Base-by-base conservation (phyloP, 2,113 vertebrate genomes). In the Menidia beryllina region DNA sequence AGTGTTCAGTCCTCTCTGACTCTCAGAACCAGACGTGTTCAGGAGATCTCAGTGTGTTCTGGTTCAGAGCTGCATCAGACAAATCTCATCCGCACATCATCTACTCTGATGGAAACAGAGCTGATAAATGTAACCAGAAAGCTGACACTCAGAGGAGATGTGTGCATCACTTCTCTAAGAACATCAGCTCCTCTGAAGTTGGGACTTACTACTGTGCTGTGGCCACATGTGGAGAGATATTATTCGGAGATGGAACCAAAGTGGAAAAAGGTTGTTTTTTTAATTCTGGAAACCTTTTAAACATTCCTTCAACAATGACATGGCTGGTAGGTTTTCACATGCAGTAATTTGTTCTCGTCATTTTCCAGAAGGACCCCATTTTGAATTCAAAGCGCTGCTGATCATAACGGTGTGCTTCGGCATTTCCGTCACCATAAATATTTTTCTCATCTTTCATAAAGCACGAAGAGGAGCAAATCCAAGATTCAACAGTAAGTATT, bases 141-240 rank as follows among this genome's bases (percentile, higher is more conserved):
- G 14, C 61, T 51, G 15, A 7, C 15, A 14, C 47, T 50, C 26
- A 36, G 8, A 23, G n/a, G 14, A 66, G 26, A 36, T 66, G 72
- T 34, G 8, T 43, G 24, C 41, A 65, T 25, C 50, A 34, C 21
- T 48, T 74, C 62, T 15, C 23, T 13, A 79, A 72, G n/a, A 67
- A 34, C 1, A 2, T 36, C n/a, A 23, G 12, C 27, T 39, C 51
- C 51, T 69, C 75, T 66, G 83, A 86, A 58, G n/a, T 45, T 65
- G 75, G 68, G 45, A 83, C 53, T 45, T 83, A 83, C 24, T 59
- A 74, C 26, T 86, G 84, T 57, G 84, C 81, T 54, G 60, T 84
- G 76, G 73, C 79, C 25, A 1, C 70, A 52, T 89, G 82, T 75
- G 83, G 75, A 2, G 19, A 63, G 36, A 76, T 86, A 13, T 20